These are phyloP conservation scores for Nestor notabilis DNA, from an alignment of 2,113 vertebrate genomes.

Conservation along the genomic window DNA sequence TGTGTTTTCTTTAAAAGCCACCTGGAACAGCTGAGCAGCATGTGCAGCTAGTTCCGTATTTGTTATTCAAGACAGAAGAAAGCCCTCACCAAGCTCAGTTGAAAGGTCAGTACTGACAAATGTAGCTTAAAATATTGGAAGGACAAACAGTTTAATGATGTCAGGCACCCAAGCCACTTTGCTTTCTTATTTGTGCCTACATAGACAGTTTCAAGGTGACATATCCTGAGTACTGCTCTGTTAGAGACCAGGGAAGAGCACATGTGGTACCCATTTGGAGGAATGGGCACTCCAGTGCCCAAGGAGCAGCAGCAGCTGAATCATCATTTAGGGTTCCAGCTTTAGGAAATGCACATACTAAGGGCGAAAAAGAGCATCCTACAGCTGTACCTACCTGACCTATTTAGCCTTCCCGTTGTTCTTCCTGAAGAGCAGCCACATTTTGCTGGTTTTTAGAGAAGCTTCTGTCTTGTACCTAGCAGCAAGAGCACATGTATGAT, in stretches of 20 bases:
- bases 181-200: not conserved
- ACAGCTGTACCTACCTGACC: not conserved
- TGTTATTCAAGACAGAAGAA: not conserved
- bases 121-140: not conserved
- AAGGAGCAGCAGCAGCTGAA: not conserved
- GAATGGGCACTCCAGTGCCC: not conserved
- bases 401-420: not conserved
- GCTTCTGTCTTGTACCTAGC: not conserved
- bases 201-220: fast-evolving
- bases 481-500: not conserved
- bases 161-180: not conserved
- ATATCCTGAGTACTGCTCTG: fast-evolving
- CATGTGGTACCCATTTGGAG: not conserved
- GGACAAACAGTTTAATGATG: not conserved
- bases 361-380: not conserved
- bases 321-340: fast-evolving
- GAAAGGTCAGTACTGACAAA: not conserved
- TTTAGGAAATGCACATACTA: not conserved
- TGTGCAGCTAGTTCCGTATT: not conserved
- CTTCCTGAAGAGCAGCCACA: not conserved
- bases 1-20: not conserved
- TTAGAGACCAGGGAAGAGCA: not conserved
- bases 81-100: not conserved
- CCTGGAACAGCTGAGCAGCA: too few relatives aligned
- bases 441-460: not conserved